Evolutionary conservation across 2,888 invertebrate genomes (phyloP).

Genomic region (Xestia rhomboidea): DNA sequence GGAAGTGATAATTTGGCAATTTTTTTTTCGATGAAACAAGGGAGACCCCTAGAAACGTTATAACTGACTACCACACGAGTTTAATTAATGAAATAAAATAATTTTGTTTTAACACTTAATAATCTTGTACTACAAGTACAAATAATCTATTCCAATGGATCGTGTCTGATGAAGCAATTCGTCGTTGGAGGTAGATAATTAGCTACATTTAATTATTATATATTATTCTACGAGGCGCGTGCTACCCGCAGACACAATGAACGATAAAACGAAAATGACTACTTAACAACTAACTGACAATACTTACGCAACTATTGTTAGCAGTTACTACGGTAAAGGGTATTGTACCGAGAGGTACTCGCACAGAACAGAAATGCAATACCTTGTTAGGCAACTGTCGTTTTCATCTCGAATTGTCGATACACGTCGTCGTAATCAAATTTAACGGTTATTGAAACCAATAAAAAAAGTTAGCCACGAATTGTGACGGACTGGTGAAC

Average conservation of each 20-base stretch:
- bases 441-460: conserved; percentile 85
- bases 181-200: conserved; percentile 36
- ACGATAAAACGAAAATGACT: conserved; percentile 57
- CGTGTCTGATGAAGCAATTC: conserved; percentile 35
- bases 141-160: neutral
- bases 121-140: neutral
- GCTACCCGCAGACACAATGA: conserved; percentile 60
- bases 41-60: no score
- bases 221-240: conserved; percentile 62
- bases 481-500: conserved; percentile 80
- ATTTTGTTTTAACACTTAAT: neutral
- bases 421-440: conserved; percentile 85
- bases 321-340: conserved; percentile 48
- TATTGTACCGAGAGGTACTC: conserved; percentile 55
- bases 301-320: conserved; percentile 51
- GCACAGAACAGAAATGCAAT: conserved; percentile 61
- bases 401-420: conserved; percentile 75
- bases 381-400: conserved; percentile 78
- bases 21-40: no score
- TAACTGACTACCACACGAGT: neutral
- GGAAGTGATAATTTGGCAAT: no score
- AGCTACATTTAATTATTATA: conserved; percentile 58
- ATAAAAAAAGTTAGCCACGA: conserved; percentile 76
- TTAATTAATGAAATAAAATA: neutral
- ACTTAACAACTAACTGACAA: conserved; percentile 35